These are phyloP conservation scores for Phylloscopus collybita DNA, from an alignment of 2,797 vertebrate genomes.

Conservation along the genomic window DNA sequence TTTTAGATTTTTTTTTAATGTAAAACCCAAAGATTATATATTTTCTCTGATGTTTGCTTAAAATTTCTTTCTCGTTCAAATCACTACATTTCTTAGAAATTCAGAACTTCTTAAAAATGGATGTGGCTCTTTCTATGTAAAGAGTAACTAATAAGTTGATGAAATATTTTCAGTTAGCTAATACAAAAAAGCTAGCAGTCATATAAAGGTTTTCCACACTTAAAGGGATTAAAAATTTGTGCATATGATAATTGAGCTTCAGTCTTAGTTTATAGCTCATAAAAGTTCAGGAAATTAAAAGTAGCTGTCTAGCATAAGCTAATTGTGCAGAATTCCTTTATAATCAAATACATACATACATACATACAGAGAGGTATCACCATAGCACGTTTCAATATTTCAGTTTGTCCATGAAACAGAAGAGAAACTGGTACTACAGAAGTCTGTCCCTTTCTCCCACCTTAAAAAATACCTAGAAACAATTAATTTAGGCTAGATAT, in stretches of 20 bases:
- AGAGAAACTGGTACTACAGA: background rate
- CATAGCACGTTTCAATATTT: background rate
- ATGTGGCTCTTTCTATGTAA: background rate
- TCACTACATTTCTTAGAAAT: background rate
- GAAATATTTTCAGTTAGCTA: conserved; percentile 1
- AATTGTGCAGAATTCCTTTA: conserved; percentile 8
- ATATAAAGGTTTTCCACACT: conserved; percentile 2
- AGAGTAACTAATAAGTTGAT: background rate
- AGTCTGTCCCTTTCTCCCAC: background rate
- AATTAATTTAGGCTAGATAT: background rate
- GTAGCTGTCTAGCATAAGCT: background rate
- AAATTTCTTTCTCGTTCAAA: conserved; percentile 1
- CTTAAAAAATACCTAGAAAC: background rate
- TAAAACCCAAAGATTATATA: background rate
- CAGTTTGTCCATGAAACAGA: background rate
- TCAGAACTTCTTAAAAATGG: background rate
- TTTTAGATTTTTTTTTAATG: background rate
- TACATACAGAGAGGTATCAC: background rate
- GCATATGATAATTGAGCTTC: background rate
- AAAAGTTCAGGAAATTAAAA: conserved; percentile 38
- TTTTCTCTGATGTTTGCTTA: background rate
- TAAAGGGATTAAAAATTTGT: background rate
- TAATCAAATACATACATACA: background rate
- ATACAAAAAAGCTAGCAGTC: conserved; percentile 7
- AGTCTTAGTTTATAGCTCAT: background rate